Conservation (phyloP, 1,140 invertebrate species). For the Trialeurodes vaporariorum region DNA sequence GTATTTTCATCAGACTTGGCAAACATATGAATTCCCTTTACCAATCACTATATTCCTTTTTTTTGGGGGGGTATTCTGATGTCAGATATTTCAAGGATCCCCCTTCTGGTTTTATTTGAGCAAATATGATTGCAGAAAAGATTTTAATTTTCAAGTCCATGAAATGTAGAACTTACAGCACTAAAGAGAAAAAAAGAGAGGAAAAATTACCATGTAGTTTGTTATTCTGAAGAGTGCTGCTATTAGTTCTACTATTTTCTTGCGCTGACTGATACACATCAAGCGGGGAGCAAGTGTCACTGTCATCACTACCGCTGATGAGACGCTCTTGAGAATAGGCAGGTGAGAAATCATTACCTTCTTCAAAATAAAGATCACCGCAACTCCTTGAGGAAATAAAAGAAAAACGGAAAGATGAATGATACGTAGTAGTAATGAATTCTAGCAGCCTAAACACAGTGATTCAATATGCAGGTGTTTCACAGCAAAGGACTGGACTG, state of each 20-base stretch:
- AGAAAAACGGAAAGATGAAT: too few relatives aligned
- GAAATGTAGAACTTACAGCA: neutral
- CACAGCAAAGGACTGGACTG: too few relatives aligned
- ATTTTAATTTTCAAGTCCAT: neutral
- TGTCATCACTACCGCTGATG: slow-evolving; percentile 49
- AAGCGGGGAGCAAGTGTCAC: slow-evolving; percentile 53
- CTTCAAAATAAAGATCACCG: slow-evolving; percentile 13
- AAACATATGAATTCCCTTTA: too few relatives aligned
- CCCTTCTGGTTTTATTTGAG: neutral
- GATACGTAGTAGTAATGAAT: too few relatives aligned
- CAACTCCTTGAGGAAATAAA: slow-evolving; percentile 22
- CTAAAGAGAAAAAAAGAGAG: too few relatives aligned
- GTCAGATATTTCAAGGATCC: neutral
- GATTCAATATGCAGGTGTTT: too few relatives aligned
- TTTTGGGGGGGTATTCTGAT: neutral
- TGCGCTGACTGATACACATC: slow-evolving; percentile 30
- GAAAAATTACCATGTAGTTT: slow-evolving; percentile 38
- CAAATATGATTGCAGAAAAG: neutral
- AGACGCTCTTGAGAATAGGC: slow-evolving; percentile 35
- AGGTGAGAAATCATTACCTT: slow-evolving; percentile 38
- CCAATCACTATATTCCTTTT: slow-evolving; percentile 3
- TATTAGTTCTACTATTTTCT: slow-evolving; percentile 40
- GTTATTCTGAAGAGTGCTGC: slow-evolving; percentile 37
- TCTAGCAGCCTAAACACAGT: too few relatives aligned
- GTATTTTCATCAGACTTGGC: too few relatives aligned